Conservation (phyloP, 2,888 invertebrate genomes). For the Rotaria sp. region DNA sequence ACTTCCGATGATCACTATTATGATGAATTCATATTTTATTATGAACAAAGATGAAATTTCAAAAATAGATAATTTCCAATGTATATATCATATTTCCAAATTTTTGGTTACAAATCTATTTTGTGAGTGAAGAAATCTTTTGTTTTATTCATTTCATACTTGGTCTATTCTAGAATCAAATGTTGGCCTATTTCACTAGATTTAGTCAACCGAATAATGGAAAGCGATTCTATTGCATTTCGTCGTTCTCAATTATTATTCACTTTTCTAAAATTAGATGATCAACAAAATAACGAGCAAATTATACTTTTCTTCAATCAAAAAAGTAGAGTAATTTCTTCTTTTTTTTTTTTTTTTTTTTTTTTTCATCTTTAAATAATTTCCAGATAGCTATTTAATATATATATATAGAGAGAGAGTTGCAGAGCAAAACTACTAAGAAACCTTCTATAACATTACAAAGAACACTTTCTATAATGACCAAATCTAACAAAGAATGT, state of each 20-base stretch:
- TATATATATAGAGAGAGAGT: too few species aligned
- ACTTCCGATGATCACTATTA: too few species aligned
- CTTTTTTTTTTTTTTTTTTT: not conserved
- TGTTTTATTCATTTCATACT: not conserved
- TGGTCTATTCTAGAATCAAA: not conserved
- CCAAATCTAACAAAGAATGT: not conserved
- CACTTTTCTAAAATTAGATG: not conserved
- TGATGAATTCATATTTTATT: too few species aligned
- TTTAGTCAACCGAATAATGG: not conserved
- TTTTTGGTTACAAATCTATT: too few species aligned
- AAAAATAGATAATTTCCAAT: too few species aligned
- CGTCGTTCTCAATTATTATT: not conserved
- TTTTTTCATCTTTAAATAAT: too few species aligned
- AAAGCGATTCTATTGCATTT: not conserved
- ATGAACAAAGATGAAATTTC: too few species aligned
- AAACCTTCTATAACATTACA: too few species aligned
- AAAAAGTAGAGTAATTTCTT: not conserved
- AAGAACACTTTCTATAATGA: too few species aligned
- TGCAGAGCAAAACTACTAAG: not conserved
- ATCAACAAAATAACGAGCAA: not conserved
- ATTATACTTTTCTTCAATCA: not conserved
- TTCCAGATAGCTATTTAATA: too few species aligned
- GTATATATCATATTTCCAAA: too few species aligned
- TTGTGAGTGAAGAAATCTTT: too few species aligned
- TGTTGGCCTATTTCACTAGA: not conserved